Percentiles rank a stretch among this genome's conserved stretches.
Evolutionary conservation across 92 coral and sea anemone species (phyloP).

Genomic region (Blastomussa wellsi): DNA sequence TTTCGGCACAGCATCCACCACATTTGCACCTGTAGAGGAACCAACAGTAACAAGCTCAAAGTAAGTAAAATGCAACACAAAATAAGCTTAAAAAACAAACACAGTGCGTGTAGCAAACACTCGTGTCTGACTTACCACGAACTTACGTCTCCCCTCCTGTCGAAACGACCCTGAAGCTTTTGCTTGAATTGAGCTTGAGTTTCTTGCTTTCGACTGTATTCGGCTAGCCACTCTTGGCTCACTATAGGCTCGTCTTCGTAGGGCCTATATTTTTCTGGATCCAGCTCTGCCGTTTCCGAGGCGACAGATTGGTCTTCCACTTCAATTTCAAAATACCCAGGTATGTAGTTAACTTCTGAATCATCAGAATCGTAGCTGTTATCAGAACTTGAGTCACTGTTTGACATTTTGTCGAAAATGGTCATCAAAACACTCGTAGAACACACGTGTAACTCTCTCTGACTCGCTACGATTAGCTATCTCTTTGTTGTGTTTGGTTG

Average conservation of each 20-base stretch:
- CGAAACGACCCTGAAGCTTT: conserved; percentile 62
- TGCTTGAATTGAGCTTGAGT: conserved; percentile 52
- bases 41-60: no score
- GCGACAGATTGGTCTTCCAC: conserved; percentile 31
- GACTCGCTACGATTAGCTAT: no score
- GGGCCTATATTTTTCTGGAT: conserved; percentile 39
- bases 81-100: no score
- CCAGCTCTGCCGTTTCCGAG: conserved; percentile 12
- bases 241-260: conserved; percentile 67
- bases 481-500: not conserved
- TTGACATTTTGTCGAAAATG: conserved; percentile 24
- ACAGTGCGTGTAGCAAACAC: not conserved
- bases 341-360: conserved; percentile 37
- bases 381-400: no score
- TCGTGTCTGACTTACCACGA: conserved; percentile 50
- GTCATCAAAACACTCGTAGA: not conserved
- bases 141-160: conserved; percentile 40
- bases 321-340: conserved; percentile 31
- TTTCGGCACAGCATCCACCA: conserved; percentile 50
- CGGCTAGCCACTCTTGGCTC: conserved; percentile 59
- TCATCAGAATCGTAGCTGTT: conserved; percentile 46
- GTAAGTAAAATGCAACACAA: not conserved
- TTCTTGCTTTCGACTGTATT: conserved; percentile 47
- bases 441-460: not conserved
- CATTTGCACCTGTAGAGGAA: conserved; percentile 61